These are phyloP conservation scores for Neoniphon sammara DNA, from an alignment of 2,797 vertebrate genomes.

Conservation along the genomic window DNA sequence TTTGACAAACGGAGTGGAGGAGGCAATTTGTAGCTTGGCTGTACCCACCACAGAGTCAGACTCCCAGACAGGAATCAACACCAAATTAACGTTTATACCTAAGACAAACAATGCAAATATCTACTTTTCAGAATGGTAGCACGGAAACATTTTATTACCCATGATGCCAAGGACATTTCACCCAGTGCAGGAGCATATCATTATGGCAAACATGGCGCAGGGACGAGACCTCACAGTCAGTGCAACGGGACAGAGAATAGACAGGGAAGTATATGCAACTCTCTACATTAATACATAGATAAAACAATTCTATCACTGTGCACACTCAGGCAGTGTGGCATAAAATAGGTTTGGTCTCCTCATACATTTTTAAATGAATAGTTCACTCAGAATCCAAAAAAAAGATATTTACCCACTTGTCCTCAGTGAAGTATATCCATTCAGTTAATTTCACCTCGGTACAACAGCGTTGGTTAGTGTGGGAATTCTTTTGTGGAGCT, in stretches of 20 bases:
- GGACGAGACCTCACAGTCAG: neutral
- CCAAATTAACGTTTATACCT: constrained; percentile 22
- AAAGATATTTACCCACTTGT: too few species aligned
- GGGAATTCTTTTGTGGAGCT: too few species aligned
- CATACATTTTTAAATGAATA: too few species aligned
- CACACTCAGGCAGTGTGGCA: neutral
- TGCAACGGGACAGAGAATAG: neutral
- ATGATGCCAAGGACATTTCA: neutral
- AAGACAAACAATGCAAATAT: constrained; percentile 9
- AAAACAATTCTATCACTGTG: neutral
- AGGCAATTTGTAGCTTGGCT: constrained; percentile 22
- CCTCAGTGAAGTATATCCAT: too few species aligned
- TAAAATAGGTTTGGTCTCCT: neutral
- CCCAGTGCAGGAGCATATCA: neutral
- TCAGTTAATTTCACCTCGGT: too few species aligned
- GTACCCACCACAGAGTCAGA: constrained; percentile 5
- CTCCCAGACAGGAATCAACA: constrained; percentile 3
- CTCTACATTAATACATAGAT: neutral
- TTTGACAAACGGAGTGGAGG: constrained; percentile 17
- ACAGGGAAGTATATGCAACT: neutral
- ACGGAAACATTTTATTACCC: constrained; percentile 2
- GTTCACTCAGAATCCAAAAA: too few species aligned
- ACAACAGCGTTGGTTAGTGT: too few species aligned
- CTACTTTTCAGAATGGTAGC: constrained; percentile 18
- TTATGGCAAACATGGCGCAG: neutral